phyloP scores from a whole-genome alignment of 2,888 invertebrate species.

The Netelia virgata region DNA sequence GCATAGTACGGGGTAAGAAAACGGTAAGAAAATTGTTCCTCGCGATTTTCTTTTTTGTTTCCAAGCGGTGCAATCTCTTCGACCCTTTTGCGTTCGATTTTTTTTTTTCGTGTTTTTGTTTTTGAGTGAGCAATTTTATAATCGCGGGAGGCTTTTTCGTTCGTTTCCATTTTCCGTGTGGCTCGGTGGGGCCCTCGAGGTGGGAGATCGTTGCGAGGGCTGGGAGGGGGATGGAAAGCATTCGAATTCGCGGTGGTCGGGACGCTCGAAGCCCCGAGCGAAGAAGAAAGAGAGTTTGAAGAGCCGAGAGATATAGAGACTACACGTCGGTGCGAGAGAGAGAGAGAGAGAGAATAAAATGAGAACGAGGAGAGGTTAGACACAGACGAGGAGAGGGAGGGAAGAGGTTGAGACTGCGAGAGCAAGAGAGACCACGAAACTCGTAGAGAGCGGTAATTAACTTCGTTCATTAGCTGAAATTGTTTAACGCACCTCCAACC shows the following conservation, averaged over 20 bases:
- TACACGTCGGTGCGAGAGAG: constrained; percentile 11
- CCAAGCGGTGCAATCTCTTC: constrained; percentile 27
- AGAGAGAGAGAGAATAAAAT: constrained; percentile 32
- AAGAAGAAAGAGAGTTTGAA: constrained; percentile 61
- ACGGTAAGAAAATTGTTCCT: constrained; percentile 2
- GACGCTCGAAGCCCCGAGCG: constrained; percentile 54
- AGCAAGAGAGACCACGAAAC: constrained; percentile 36
- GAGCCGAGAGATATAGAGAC: constrained; percentile 66
- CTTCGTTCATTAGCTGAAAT: constrained; percentile 76
- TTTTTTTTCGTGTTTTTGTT: constrained; percentile 6
- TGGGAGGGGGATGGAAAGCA: constrained; percentile 36
- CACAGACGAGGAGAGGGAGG: constrained; percentile 5
- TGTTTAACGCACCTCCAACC: constrained; percentile 75
- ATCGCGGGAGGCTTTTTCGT: constrained; percentile 65
- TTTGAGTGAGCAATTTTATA: constrained; percentile 68
- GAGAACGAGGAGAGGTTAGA: constrained; percentile 8
- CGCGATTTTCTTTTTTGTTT: constrained; percentile 35
- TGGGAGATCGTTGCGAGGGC: constrained; percentile 68
- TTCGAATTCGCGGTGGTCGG: constrained; percentile 53
- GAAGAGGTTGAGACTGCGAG: neutral
- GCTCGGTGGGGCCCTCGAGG: constrained; percentile 65
- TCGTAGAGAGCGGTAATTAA: constrained; percentile 73
- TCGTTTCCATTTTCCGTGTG: constrained; percentile 25
- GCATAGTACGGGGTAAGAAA: neutral
- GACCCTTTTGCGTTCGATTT: constrained; percentile 39